These are phyloP conservation scores for Jordanella pulchra DNA, from an alignment of 2,797 vertebrate species.

Conservation along the genomic window DNA sequence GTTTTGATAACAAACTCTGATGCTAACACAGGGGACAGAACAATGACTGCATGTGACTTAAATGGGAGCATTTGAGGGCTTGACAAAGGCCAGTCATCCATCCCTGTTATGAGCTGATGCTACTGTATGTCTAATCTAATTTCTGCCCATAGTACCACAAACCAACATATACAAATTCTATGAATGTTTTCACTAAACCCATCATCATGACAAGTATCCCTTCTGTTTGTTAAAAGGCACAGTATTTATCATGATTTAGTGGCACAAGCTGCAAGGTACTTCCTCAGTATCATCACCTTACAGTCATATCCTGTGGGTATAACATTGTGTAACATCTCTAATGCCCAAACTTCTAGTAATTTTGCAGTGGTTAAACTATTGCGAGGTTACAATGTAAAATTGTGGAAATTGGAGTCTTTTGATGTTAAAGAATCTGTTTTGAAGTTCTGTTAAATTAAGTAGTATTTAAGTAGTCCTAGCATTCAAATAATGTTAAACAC, in stretches of 20 bases:
- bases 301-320: neutral
- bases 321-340: neutral
- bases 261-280: neutral
- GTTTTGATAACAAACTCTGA: conserved; percentile 27
- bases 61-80: conserved; percentile 41
- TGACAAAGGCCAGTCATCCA: conserved; percentile 40
- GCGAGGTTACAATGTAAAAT: neutral
- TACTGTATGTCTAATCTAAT: conserved; percentile 45
- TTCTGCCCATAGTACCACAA: conserved; percentile 39
- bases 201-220: neutral
- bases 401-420: neutral
- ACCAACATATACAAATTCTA: conserved; percentile 46
- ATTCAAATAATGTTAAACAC: too few relatives aligned
- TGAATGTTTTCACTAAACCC: neutral
- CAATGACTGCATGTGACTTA: conserved; percentile 23
- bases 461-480: too few relatives aligned
- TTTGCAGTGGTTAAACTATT: neutral
- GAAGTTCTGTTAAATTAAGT: too few relatives aligned
- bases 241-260: neutral
- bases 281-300: neutral
- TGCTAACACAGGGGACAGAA: conserved; percentile 22
- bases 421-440: too few relatives aligned
- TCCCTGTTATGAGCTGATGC: conserved; percentile 57
- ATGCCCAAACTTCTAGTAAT: too few relatives aligned
- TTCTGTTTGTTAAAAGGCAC: conserved; percentile 11